Evolutionary conservation across 2,888 invertebrate genomes (phyloP), one percentile per base, ranked within the genome.

Genomic region (Latrodectus elegans): DNA sequence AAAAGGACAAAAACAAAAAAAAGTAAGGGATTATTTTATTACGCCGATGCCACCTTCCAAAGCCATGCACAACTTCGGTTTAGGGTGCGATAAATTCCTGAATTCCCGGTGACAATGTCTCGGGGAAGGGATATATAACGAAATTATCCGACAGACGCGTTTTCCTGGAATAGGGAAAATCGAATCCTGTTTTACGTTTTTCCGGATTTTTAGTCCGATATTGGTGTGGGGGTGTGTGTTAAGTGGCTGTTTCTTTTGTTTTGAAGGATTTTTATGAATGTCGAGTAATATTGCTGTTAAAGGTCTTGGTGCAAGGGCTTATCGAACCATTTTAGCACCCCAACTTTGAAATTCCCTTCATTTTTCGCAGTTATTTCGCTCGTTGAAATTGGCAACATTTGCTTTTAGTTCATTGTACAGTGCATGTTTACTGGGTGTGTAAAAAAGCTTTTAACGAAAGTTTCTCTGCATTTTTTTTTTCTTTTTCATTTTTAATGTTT

Each of bases 51-150:
- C 70, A 38, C 70, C 70, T 74, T 60, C 12, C 14, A 60, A 60
- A 60, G 60, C 60, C 14, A 60, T 15, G 14, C 60, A 60, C 38
- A 60, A 60, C 53, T 11, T 67, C 38, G 75, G 51, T 84, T 84
- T 77, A 84, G 71, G 84, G 51, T 26, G 65, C 53, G 76, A 84
- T 84, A 84, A 84, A 84, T 84, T 77, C 55, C 67, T 15, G 65
- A 38, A 38, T 49, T 51, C n/a, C 14, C 8, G 72, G 60, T 15
- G 60, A 60, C 60, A 60, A 60, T 15, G n/a, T n/a, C 60, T 60
- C n/a, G 11, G 14, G 22, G 60, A n/a, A 60, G 60, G 60, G n/a
- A 60, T 60, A 60, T n/a, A 38, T 38, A 10, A n/a, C 12, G 60
- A 60, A 60, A 60, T 60, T 60, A 60, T 60, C 60, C 38, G 38